Evolutionary conservation across 2,888 invertebrate species (phyloP).

Genomic region (Cantharis flavilabris): DNA sequence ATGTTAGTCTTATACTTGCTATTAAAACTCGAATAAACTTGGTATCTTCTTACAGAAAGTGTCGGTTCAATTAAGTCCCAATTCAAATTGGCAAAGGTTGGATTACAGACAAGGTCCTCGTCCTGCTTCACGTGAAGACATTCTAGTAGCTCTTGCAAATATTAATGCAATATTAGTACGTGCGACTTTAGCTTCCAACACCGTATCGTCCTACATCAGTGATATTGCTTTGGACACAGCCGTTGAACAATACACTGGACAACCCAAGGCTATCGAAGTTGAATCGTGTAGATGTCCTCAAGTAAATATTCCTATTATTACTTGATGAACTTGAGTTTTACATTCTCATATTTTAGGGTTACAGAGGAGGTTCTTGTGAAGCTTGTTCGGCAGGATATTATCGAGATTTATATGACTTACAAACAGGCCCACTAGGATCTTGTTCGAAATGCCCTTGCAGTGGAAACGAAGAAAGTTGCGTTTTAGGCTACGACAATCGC

Average conservation of each 20-base stretch:
- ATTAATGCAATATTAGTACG: slow-evolving; percentile 82
- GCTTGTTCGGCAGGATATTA: slow-evolving; percentile 74
- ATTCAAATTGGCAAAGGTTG: slow-evolving; percentile 65
- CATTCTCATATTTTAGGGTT: slow-evolving; percentile 54
- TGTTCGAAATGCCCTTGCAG: slow-evolving; percentile 79
- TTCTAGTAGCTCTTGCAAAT: slow-evolving; percentile 83
- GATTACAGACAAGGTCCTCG: slow-evolving; percentile 60
- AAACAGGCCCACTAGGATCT: slow-evolving; percentile 59
- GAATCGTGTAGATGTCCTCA: slow-evolving; percentile 85
- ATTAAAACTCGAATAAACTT: neutral
- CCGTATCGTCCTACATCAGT: slow-evolving; percentile 70
- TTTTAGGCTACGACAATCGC: slow-evolving; percentile 59
- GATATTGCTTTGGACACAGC: slow-evolving; percentile 89
- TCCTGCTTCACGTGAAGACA: slow-evolving; percentile 74
- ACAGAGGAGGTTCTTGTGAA: slow-evolving; percentile 84
- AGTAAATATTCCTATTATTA: slow-evolving; percentile 48
- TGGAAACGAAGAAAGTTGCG: slow-evolving; percentile 70
- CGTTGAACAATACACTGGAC: slow-evolving; percentile 65
- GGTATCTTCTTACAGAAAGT: slow-evolving; percentile 56
- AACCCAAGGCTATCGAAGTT: slow-evolving; percentile 71
- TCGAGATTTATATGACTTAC: slow-evolving; percentile 63
- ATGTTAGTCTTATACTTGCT: slow-evolving; percentile 60
- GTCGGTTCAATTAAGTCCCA: slow-evolving; percentile 68
- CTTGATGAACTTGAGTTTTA: neutral
- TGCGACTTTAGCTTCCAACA: slow-evolving; percentile 73